Base-by-base conservation (phyloP, 2,888 invertebrate species). In the Hipparchia semele region DNA sequence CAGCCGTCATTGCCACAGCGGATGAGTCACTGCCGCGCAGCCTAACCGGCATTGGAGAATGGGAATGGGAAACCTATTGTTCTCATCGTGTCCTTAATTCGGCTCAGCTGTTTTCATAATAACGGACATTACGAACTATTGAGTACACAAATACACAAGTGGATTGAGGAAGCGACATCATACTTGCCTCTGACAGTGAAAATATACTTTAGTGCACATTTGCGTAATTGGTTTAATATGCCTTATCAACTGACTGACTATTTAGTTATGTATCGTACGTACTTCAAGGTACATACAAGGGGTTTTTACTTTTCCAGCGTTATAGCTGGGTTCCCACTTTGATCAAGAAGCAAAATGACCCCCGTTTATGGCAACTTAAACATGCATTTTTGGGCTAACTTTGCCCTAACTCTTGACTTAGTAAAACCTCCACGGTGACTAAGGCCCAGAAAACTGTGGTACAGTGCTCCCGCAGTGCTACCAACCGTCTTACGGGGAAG, bases 51-150 rank as follows among this genome's bases (percentile, higher is more conserved):
- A 73, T 79, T 76, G 77, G 76, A 83, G 84, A 87, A 84, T 87
- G 85, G 84, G 87, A 88, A 87, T 87, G 88, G 88, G 86, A 90
- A 90, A 88, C 82, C 86, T 85, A 91, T 92, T 92, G 91, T 91
- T 86, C 84, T 81, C 83, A 81, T 78, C 83, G 79, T 80, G 84
- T 87, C 86, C 86, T 87, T 87, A 85, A 87, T 87, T 83, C 80
- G 79, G 80, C 79, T 82, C 80, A 83, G 84, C 78, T 80, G 79
- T 81, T 82, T 79, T 80, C 79, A 80, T 81, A 79, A 80, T 79
- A 75, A 65, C 74, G 70, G 71, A 73, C 72, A 71, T 73, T 71
- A 61, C 61, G 69, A 69, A 61, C 69, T 69, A 69, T 69, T 69
- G 69, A 33, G 13, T 69, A 69, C 61, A 71, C 70, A 71, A 68